A percentile compares a stretch with the other conserved stretches of the same genome.
Evolutionary conservation across 1,140 invertebrate species (phyloP).

Genomic region (Mactra quadrangularis): DNA sequence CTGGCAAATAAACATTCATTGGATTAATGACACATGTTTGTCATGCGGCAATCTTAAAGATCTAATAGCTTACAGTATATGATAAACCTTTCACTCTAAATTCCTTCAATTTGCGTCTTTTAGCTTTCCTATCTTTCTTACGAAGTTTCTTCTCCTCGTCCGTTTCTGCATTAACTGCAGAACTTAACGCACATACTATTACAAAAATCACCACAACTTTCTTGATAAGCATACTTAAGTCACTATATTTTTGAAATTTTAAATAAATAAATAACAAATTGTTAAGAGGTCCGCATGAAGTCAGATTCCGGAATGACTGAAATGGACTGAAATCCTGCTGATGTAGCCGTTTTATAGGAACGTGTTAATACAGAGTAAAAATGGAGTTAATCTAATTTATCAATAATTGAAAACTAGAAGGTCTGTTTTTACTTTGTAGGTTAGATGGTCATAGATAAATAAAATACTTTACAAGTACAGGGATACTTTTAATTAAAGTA

Average conservation of each 20-base stretch:
- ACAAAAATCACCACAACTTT: not conserved
- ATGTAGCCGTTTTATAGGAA: not conserved
- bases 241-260: not conserved
- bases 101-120: slow-evolving; percentile 26
- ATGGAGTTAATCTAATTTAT: slow-evolving; percentile 51
- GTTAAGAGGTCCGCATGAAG: no score
- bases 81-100: slow-evolving; percentile 20
- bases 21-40: no score
- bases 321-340: not conserved
- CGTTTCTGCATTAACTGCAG: not conserved
- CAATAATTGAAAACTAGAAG: slow-evolving; percentile 42
- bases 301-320: slow-evolving; percentile 16
- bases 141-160: not conserved
- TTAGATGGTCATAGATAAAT: no score
- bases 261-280: not conserved
- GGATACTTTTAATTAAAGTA: no score
- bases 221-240: not conserved
- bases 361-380: not conserved
- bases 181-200: not conserved
- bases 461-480: no score
- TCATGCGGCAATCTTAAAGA: no score
- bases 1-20: no score
- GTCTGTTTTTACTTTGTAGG: slow-evolving; percentile 23
- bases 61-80: not conserved
- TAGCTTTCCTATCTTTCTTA: slow-evolving; percentile 30